Conservation (phyloP, 2,113 vertebrate species). For the Cephalopterus ornatus region DNA sequence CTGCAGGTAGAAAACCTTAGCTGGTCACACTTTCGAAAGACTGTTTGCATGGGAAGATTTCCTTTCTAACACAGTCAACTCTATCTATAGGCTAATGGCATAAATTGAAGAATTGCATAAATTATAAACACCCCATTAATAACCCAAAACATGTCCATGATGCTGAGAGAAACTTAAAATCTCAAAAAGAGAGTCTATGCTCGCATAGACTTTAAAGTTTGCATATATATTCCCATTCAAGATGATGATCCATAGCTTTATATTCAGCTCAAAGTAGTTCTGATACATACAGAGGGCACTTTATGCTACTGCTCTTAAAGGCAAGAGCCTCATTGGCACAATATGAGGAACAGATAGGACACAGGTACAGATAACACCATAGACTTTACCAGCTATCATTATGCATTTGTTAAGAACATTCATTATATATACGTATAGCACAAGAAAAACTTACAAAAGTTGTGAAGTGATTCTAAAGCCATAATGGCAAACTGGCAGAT, state of each 20-base stretch:
- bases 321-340: not conserved
- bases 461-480: not conserved
- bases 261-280: not conserved
- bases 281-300: not conserved
- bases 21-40: not conserved
- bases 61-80: not conserved
- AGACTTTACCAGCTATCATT: not conserved
- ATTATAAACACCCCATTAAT: not conserved
- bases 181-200: not conserved
- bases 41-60: not conserved
- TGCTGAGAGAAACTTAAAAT: not conserved
- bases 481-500: not conserved
- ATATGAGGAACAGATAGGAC: not conserved
- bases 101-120: not conserved
- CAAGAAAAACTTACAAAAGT: not conserved
- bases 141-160: not conserved
- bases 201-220: not conserved
- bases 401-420: not conserved
- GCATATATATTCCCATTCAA: not conserved
- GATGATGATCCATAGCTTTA: not conserved
- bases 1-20: not conserved
- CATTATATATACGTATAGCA: not conserved
- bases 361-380: not conserved
- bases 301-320: not conserved
- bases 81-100: not conserved